Evolutionary conservation across 1,140 invertebrate species (phyloP).

Genomic region (Drosophila sechellia): DNA sequence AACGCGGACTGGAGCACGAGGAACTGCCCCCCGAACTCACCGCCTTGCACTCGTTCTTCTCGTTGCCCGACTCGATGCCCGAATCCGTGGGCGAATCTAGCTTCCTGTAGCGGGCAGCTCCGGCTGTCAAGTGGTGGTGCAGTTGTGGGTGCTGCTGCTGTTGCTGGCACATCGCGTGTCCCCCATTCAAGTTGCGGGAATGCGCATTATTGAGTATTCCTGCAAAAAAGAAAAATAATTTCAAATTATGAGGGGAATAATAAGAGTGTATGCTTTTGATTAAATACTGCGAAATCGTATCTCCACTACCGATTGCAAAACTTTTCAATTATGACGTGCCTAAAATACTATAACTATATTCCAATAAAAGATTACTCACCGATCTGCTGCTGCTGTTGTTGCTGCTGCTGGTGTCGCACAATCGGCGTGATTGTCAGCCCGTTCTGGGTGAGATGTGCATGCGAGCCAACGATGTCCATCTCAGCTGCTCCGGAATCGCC

Average conservation of each 20-base stretch:
- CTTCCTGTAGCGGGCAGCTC: constrained; percentile 88
- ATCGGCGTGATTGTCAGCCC: constrained; percentile 89
- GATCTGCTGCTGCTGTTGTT: constrained; percentile 63
- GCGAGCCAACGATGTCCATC: constrained; percentile 89
- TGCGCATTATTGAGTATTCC: not conserved
- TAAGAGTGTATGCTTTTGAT: no score
- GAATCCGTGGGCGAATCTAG: constrained; percentile 96
- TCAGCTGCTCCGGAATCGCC: constrained; percentile 90
- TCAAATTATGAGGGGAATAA: no score
- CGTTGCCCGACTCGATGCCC: constrained; percentile 96
- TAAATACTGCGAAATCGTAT: no score
- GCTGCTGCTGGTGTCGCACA: constrained; percentile 83
- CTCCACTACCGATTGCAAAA: no score
- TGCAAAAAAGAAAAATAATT: not conserved
- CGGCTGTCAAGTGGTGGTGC: constrained; percentile 75
- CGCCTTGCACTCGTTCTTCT: constrained; percentile 91
- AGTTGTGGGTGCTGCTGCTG: constrained; percentile 72
- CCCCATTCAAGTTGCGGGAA: constrained; percentile 1
- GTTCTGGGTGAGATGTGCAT: constrained; percentile 88
- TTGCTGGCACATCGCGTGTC: constrained; percentile 43
- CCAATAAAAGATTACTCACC: not conserved
- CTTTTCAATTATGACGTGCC: no score
- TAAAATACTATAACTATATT: no score
- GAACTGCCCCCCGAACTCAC: constrained; percentile 89
- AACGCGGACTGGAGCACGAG: constrained; percentile 94